phyloP scores from a whole-genome alignment of 2,888 invertebrate genomes.

The Drosophila percnosoma region DNA sequence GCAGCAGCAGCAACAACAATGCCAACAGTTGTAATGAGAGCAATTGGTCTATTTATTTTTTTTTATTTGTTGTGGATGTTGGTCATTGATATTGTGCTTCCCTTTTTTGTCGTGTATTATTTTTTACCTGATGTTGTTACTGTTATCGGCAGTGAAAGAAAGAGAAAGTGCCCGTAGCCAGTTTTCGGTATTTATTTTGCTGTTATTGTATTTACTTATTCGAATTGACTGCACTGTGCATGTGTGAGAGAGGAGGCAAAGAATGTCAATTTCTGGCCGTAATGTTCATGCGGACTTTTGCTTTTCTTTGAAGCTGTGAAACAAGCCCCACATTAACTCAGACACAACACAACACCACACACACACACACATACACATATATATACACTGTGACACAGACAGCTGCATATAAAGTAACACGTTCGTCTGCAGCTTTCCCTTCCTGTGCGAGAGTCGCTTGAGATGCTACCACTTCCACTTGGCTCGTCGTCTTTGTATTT shows the following conservation, averaged over 20 bases:
- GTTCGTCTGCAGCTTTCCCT: slow-evolving; percentile 80
- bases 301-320: slow-evolving; percentile 81
- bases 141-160: slow-evolving; percentile 81
- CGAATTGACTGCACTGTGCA: slow-evolving; percentile 64
- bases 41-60: slow-evolving; percentile 73
- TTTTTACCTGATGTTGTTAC: slow-evolving; percentile 38
- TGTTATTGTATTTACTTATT: slow-evolving; percentile 61
- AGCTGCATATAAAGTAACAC: slow-evolving; percentile 49
- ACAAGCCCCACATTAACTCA: slow-evolving; percentile 62
- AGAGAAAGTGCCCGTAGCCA: slow-evolving; percentile 82
- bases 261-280: slow-evolving; percentile 82
- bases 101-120: slow-evolving; percentile 51
- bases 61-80: slow-evolving; percentile 63
- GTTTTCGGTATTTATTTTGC: slow-evolving; percentile 64
- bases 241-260: slow-evolving; percentile 56
- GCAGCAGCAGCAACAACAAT: slow-evolving; percentile 36
- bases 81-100: slow-evolving; percentile 70
- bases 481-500: slow-evolving; percentile 20
- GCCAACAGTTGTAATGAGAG: slow-evolving; percentile 35
- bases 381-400: not conserved
- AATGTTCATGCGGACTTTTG: slow-evolving; percentile 78
- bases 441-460: slow-evolving; percentile 74
- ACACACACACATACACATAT: slow-evolving; percentile 1
- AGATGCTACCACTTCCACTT: slow-evolving; percentile 52
- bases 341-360: slow-evolving; percentile 12